Evolutionary conservation across 2,113 vertebrate genomes (phyloP), one percentile per base, ranked within the genome.

Genomic region (Colaptes auratus): DNA sequence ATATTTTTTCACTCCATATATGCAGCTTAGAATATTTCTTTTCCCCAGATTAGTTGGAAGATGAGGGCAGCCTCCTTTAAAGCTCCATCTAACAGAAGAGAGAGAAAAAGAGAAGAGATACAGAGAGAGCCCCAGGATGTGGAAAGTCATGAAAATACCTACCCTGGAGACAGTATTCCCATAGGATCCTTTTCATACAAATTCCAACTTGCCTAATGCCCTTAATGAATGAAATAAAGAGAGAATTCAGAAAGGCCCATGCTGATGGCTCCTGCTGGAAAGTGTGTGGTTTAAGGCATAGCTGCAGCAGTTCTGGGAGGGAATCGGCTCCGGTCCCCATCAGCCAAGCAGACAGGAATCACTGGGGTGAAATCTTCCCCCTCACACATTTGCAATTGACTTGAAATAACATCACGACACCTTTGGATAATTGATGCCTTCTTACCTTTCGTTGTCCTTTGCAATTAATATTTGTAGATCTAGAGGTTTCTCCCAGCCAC

Each of bases 391-490:
- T 96, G 94, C 95, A 96, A 96, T 91, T 96, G 95, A 95, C 96
- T 97, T 90, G 89, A 97, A 97, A 96, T 96, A 96, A 96, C 92
- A 96, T 93, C 96, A 97, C 96, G 92, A 94, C 97, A 97, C 94
- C 96, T 97, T 95, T 95, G 96, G 96, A 98, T 97, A 97, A 98
- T 97, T 96, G 95, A 97, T 71, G 89, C 94, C 97, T 90, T 92
- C 98, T 98, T 98, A 98, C 98, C 98, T 98, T 98, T 89, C 89
- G 92, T 94, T 95, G 97, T 97, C 95, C 96, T 97, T 97, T 92
- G 96, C 92, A 93, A 97, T 97, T 97, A 98, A 97, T 97, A 97
- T 97, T 97, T 97, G 97, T 92, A 94, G 97, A 96, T 97, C 96
- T 96, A 96, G 97, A 95, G 97, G 97, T 95, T 90, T 97, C 97